Conservation (phyloP, 2,113 vertebrate genomes). For the Saccopteryx leptura region DNA sequence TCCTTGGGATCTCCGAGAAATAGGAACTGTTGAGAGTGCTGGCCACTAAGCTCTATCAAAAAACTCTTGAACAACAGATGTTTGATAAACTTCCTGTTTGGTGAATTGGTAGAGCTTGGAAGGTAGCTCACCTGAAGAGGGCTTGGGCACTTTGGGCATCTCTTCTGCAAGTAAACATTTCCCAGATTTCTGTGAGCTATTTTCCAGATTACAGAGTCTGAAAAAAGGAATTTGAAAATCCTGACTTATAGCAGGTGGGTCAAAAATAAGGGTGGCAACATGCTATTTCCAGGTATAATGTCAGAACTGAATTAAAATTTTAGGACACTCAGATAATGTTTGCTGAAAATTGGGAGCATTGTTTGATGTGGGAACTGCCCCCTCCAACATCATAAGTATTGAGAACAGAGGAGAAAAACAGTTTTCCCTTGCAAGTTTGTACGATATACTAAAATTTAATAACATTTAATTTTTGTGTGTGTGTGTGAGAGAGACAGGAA, state of each 20-base stretch:
- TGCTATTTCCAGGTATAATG: background rate
- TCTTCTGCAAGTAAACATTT: background rate
- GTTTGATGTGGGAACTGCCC: background rate
- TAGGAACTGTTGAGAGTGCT: background rate
- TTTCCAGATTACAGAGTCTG: background rate
- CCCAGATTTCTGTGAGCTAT: constrained; percentile 14
- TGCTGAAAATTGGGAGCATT: background rate
- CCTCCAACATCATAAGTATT: background rate
- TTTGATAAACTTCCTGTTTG: background rate
- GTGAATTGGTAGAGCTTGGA: background rate
- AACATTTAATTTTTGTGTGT: too few species aligned
- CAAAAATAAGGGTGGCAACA: background rate
- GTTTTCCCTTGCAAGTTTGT: background rate
- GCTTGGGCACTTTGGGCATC: background rate
- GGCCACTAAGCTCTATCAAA: background rate
- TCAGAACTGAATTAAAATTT: background rate
- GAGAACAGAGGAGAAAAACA: background rate
- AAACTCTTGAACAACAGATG: background rate
- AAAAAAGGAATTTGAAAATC: background rate
- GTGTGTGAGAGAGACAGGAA: too few species aligned
- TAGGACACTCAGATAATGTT: background rate
- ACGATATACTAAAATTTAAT: background rate
- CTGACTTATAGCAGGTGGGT: background rate
- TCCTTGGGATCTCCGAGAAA: background rate
- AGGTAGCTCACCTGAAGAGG: background rate